Evolutionary conservation across 2,888 invertebrate genomes (phyloP), one percentile per base, ranked within the genome.

Genomic region (Heliconius ethilla): DNA sequence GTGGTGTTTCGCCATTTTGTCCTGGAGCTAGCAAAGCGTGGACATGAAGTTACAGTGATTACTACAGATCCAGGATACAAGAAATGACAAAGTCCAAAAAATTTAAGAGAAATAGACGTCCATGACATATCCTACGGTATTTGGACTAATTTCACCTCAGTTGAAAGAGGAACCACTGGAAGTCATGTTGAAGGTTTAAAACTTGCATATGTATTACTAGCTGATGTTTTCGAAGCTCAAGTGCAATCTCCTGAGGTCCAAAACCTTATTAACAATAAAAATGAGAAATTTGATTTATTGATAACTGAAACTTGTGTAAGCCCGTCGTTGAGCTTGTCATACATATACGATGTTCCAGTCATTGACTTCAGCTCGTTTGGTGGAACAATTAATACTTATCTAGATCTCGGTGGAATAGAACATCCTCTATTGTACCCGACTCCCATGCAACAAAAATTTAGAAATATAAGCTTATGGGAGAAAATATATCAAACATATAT

Each of bases 21-120:
- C 10, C 82, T 86, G n/a, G 89, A 88, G 51, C 81, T 93, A 33
- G 86, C 85, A 0, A 83, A 81, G 69, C 83, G 87, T 25, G 92
- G 93, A 1, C 93, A 94, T 77, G 84, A 92, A 72, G 77, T 93
- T 0, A 86, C 87, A 0, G 83, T 91, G 0, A 80, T 90, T 10
- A 90, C 92, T 4, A 62, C 92, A 27, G 78, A 90, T 78, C 90
- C 91, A 0, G 83, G 76, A 4, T 81, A 78, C 51, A 77, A 79
- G 27, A 89, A 90, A 33, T 89, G 92, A 1, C 27, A 82, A 75
- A 22, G 84, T 4, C 83, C 90, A 1, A 69, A 78, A 0, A 90
- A 89, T 78, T 70, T 89, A 3, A 88, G 84, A 18, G 87, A 90
- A 84, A 88, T 90, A 0, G 88, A 89, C 78, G 74, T 88, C 0